phyloP scores from a whole-genome alignment of 2,888 invertebrate species.

The Tupiocoris notatus region DNA sequence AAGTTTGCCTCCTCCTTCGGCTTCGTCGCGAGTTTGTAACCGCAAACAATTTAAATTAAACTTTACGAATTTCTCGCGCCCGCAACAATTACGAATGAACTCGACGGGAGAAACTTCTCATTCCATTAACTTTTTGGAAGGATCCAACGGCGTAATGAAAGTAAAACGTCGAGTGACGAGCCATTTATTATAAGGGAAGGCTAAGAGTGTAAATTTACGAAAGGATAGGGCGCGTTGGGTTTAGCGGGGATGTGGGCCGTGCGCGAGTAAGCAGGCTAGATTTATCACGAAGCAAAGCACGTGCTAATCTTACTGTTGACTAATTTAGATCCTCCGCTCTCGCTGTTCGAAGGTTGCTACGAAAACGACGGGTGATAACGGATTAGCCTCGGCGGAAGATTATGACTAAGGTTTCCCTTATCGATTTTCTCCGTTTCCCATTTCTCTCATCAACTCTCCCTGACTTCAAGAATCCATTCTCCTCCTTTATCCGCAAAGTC shows the following conservation, averaged over 20 bases:
- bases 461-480: neutral
- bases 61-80: neutral
- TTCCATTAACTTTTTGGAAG: neutral
- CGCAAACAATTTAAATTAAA: neutral
- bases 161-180: conserved; percentile 28
- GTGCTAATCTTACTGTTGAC: conserved; percentile 32
- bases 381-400: conserved; percentile 40
- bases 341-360: too few species aligned
- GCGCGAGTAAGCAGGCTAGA: conserved; percentile 20
- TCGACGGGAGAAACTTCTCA: neutral
- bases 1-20: neutral
- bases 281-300: conserved; percentile 36
- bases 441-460: neutral
- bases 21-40: neutral
- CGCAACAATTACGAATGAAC: neutral
- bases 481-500: neutral
- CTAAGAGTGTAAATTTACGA: neutral
- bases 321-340: conserved; percentile 27
- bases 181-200: conserved; percentile 19
- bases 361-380: conserved; percentile 11
- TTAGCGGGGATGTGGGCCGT: neutral
- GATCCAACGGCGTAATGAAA: conserved; percentile 19
- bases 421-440: conserved; percentile 23
- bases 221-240: neutral
- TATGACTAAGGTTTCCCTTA: conserved; percentile 36